Conservation (phyloP, 2,888 invertebrate genomes). For the Sisyra nigra region DNA sequence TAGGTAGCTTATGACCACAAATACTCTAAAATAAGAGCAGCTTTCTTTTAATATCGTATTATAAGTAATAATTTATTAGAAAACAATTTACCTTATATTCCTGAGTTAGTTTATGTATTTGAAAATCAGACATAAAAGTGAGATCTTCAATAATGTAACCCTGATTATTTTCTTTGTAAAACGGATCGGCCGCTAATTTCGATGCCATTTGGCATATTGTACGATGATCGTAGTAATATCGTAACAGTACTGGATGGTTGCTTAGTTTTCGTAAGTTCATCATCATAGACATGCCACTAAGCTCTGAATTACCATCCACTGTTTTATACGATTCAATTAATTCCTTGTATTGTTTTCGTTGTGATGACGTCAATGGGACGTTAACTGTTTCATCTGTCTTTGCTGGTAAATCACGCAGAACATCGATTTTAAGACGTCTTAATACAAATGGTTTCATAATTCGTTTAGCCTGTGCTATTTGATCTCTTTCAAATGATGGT, state of each 20-base stretch:
- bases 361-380: conserved; percentile 52
- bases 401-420: conserved; percentile 67
- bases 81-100: conserved; percentile 37
- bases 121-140: conserved; percentile 78
- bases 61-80: not conserved
- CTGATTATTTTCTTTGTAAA: conserved; percentile 59
- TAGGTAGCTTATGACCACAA: conserved; percentile 42
- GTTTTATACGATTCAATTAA: conserved; percentile 52
- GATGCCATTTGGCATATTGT: conserved; percentile 49
- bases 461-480: conserved; percentile 82
- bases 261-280: conserved; percentile 88
- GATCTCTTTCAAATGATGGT: conserved; percentile 74
- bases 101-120: conserved; percentile 64
- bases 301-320: conserved; percentile 39
- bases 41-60: not conserved
- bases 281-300: conserved; percentile 63
- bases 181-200: conserved; percentile 44
- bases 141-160: conserved; percentile 78
- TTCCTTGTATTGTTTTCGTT: conserved; percentile 57
- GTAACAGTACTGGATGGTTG: conserved; percentile 79
- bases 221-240: conserved; percentile 53
- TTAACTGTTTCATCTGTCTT: conserved; percentile 58
- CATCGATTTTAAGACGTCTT: conserved; percentile 73
- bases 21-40: conserved; percentile 34
- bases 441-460: conserved; percentile 95